These are phyloP conservation scores for Papilio protenor DNA, from an alignment of 2,888 invertebrate genomes.

Conservation along the genomic window DNA sequence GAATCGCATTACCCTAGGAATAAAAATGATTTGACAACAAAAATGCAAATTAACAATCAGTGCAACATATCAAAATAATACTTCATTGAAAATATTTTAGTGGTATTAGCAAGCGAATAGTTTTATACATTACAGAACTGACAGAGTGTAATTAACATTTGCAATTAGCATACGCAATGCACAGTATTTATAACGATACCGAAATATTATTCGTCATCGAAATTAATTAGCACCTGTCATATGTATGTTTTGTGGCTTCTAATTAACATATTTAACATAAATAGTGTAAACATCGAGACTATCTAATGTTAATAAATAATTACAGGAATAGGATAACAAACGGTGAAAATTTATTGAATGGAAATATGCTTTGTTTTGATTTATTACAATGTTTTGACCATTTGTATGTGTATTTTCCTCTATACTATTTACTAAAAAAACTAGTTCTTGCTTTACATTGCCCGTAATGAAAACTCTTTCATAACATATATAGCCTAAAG, in stretches of 20 bases:
- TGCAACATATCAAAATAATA: background rate
- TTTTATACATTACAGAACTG: constrained; percentile 16
- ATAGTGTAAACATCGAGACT: background rate
- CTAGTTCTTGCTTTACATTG: background rate
- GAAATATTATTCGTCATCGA: constrained; percentile 35
- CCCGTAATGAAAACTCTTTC: no score
- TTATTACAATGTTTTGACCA: background rate
- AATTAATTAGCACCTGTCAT: constrained; percentile 37
- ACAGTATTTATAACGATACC: constrained; percentile 4
- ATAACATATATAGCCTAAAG: no score
- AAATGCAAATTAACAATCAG: background rate
- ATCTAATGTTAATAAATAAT: background rate
- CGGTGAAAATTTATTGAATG: background rate
- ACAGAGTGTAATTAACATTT: constrained; percentile 32
- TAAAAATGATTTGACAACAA: no score
- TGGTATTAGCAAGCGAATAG: background rate
- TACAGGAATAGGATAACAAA: background rate
- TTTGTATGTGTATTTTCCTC: no score
- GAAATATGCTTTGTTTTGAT: background rate
- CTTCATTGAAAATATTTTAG: background rate
- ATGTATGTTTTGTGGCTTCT: constrained; percentile 16
- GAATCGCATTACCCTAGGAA: no score
- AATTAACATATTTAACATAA: constrained; percentile 25
- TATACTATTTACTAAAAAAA: no score
- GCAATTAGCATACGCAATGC: constrained; percentile 23